These are phyloP conservation scores for Palloptera scutellata DNA, from an alignment of 2,888 invertebrate species.

Conservation along the genomic window DNA sequence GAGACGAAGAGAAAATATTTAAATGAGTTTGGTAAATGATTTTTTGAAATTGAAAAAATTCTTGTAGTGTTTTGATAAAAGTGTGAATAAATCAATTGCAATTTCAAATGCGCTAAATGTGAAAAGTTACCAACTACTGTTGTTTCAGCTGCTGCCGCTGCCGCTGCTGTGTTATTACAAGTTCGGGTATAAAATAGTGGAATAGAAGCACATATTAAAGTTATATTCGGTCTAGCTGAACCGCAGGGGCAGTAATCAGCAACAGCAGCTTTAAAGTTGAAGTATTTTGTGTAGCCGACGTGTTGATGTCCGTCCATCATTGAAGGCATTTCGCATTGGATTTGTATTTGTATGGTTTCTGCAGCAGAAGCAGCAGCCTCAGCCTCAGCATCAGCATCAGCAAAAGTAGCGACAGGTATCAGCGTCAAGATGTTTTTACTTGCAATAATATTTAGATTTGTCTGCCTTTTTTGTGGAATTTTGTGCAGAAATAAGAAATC, in stretches of 20 bases:
- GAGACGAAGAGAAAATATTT: slow-evolving; percentile 31
- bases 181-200: too few relatives aligned
- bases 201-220: too few relatives aligned
- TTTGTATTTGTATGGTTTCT: slow-evolving; percentile 18
- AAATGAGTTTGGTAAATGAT: slow-evolving; percentile 31
- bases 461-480: neutral
- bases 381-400: slow-evolving; percentile 22
- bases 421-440: neutral
- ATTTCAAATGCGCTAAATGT: neutral
- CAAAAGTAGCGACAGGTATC: slow-evolving; percentile 7
- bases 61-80: neutral
- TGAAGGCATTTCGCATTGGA: neutral
- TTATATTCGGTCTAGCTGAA: too few relatives aligned
- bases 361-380: slow-evolving; percentile 12
- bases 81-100: neutral
- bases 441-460: neutral
- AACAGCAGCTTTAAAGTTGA: too few relatives aligned
- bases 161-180: neutral
- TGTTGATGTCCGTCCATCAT: neutral
- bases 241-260: too few relatives aligned
- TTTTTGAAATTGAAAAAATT: neutral
- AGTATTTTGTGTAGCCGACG: too few relatives aligned
- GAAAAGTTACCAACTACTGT: too few relatives aligned
- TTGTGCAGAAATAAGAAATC: neutral
- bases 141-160: neutral